A percentile compares a stretch with the other conserved stretches of the same genome.
Conservation (phyloP, 2,797 vertebrate genomes). For the Rhabdomys pumilio region DNA sequence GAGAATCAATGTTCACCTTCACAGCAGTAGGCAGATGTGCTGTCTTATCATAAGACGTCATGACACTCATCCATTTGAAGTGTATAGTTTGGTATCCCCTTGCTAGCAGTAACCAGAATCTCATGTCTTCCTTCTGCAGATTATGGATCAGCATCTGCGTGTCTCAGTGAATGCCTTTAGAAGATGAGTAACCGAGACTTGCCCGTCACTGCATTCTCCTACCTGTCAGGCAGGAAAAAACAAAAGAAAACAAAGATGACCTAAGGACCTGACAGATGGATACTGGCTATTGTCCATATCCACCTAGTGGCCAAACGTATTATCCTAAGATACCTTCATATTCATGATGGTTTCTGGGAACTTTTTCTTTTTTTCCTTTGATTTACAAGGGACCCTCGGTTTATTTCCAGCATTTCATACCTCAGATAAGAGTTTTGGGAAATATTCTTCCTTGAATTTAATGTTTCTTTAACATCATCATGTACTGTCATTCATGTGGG, state of each 20-base stretch:
- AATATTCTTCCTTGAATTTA: background rate
- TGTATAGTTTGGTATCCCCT: background rate
- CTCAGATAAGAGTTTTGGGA: background rate
- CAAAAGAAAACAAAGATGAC: background rate
- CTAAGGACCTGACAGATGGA: background rate
- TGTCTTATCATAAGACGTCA: background rate
- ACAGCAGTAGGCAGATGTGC: rapidly evolving
- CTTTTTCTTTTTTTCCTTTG: background rate
- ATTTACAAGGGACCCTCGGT: background rate
- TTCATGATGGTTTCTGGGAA: background rate
- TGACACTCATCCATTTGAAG: no score
- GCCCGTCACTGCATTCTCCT: background rate
- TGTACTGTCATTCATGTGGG: background rate
- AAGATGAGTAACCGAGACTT: background rate
- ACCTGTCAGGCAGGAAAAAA: background rate
- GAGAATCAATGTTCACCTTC: background rate
- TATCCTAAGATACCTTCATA: background rate
- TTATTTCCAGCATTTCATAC: background rate
- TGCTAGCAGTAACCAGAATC: background rate
- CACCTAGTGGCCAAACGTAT: background rate
- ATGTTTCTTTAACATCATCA: background rate
- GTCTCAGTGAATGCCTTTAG: background rate
- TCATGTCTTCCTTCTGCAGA: background rate
- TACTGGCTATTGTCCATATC: background rate
- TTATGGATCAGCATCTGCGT: background rate